Percentiles rank a stretch among this genome's conserved stretches.
Conservation (phyloP, 2,797 vertebrate genomes). For the Alosa sapidissima region DNA sequence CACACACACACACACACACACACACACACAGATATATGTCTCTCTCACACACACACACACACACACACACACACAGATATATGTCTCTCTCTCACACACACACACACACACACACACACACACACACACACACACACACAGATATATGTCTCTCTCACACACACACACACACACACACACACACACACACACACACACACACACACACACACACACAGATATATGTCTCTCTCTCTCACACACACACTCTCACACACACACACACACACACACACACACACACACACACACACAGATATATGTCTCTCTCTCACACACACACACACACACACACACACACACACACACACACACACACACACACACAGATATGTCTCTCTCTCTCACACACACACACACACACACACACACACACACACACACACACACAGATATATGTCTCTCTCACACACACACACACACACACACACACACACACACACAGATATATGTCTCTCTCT, state of each 20-base stretch:
- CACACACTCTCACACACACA: background rate
- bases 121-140: slow-evolving; percentile 27
- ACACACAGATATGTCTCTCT: no score
- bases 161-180: background rate
- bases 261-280: slow-evolving; percentile 26
- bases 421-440: background rate
- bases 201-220: slow-evolving; percentile 14
- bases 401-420: slow-evolving; percentile 30
- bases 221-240: no score
- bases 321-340: background rate
- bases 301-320: no score
- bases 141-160: no score
- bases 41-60: slow-evolving; percentile 29
- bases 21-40: no score
- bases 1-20: background rate
- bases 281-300: slow-evolving; percentile 1
- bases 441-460: no score
- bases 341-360: slow-evolving; percentile 28
- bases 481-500: no score
- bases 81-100: background rate
- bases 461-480: background rate
- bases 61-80: slow-evolving; percentile 9
- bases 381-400: background rate
- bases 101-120: background rate
- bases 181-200: slow-evolving; percentile 22